Conservation (phyloP, 1,140 invertebrate species). For the Drosophila tsacasi region DNA sequence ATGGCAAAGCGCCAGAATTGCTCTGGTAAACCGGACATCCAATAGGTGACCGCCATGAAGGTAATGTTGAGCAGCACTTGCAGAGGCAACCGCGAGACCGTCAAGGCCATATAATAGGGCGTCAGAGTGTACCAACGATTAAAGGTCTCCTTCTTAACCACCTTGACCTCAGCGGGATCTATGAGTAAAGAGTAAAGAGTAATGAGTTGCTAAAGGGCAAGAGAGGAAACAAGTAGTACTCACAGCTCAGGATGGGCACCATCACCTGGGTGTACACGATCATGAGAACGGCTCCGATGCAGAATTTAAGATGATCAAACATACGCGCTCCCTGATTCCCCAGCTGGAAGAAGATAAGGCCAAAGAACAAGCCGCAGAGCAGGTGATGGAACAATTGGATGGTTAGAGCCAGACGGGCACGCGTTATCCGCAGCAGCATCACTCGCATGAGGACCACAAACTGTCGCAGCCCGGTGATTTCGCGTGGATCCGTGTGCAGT, state of each 20-base stretch:
- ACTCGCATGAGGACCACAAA: slow-evolving; percentile 75
- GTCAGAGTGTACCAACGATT: slow-evolving; percentile 93
- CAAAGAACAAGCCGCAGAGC: slow-evolving; percentile 86
- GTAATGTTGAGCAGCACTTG: slow-evolving; percentile 87
- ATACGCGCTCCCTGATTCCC: slow-evolving; percentile 88
- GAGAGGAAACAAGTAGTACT: slow-evolving; percentile 57
- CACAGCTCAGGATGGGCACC: slow-evolving; percentile 88
- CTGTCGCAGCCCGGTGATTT: slow-evolving; percentile 72
- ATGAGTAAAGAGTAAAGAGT: slow-evolving; percentile 59
- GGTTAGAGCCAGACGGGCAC: slow-evolving; percentile 85
- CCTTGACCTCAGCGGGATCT: slow-evolving; percentile 93
- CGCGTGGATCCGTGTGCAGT: slow-evolving; percentile 51
- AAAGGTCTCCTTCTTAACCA: slow-evolving; percentile 92
- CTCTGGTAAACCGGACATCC: slow-evolving; percentile 87
- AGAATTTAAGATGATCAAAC: slow-evolving; percentile 89
- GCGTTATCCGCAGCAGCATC: slow-evolving; percentile 78
- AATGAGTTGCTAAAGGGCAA: too few species aligned
- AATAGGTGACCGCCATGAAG: slow-evolving; percentile 87
- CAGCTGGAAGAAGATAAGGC: slow-evolving; percentile 87
- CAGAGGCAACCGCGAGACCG: slow-evolving; percentile 88
- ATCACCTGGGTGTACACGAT: slow-evolving; percentile 89
- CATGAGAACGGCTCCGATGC: slow-evolving; percentile 88
- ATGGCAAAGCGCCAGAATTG: slow-evolving; percentile 86
- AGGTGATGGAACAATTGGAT: slow-evolving; percentile 88
- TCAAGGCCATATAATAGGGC: slow-evolving; percentile 92